Conservation (phyloP, 1,140 invertebrate species). For the Drosophila sulfurigaster region DNA sequence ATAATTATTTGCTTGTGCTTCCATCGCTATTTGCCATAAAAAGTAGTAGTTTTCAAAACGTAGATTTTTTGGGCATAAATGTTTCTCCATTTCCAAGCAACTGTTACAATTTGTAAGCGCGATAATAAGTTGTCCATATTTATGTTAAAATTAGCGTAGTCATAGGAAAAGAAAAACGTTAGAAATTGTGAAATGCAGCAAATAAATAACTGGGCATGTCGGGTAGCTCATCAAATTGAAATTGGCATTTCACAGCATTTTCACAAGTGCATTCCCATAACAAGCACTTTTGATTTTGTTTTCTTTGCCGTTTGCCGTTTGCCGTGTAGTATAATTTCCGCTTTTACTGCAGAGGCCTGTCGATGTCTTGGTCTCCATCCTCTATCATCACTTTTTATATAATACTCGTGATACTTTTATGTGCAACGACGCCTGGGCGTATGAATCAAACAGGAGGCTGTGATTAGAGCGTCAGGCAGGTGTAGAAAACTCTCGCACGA, state of each 20-base stretch:
- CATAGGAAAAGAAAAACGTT: slow-evolving; percentile 7
- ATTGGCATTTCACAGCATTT: slow-evolving; percentile 33
- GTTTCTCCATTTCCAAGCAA: not conserved
- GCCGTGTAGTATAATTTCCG: slow-evolving; percentile 60
- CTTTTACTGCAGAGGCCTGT: slow-evolving; percentile 24
- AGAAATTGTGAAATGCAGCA: slow-evolving; percentile 34
- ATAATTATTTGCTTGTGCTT: too few relatives aligned
- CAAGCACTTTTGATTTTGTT: slow-evolving; percentile 51
- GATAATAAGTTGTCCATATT: slow-evolving; percentile 20
- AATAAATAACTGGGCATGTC: slow-evolving; percentile 26
- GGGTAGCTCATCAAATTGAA: slow-evolving; percentile 24
- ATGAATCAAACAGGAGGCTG: slow-evolving; percentile 12
- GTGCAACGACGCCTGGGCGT: slow-evolving; percentile 10
- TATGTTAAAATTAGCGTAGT: slow-evolving; percentile 21
- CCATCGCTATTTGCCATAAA: too few relatives aligned
- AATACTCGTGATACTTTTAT: slow-evolving; percentile 57
- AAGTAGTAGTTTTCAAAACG: too few relatives aligned
- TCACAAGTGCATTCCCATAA: slow-evolving; percentile 50
- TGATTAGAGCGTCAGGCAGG: slow-evolving; percentile 59
- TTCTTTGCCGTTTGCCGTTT: slow-evolving; percentile 31
- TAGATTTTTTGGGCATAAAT: not conserved
- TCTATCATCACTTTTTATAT: slow-evolving; percentile 66
- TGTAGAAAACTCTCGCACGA: slow-evolving; percentile 66
- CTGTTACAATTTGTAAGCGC: slow-evolving; percentile 36
- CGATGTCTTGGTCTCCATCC: slow-evolving; percentile 10